Percentiles rank a stretch among this genome's conserved stretches.
These are phyloP conservation scores for Tineola bisselliella DNA, from an alignment of 2,888 invertebrate genomes.

Conservation along the genomic window DNA sequence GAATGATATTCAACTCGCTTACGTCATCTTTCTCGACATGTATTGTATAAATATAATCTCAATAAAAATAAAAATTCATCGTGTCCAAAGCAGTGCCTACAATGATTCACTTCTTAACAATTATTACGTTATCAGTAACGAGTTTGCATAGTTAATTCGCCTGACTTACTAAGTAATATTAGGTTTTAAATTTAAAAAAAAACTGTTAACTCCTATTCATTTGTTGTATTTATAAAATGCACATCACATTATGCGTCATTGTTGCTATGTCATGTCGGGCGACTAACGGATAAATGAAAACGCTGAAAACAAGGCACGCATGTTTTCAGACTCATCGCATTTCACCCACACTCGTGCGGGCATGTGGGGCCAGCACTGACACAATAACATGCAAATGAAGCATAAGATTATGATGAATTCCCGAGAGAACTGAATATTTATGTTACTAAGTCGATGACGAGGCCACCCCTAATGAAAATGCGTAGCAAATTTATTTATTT, in stretches of 20 bases:
- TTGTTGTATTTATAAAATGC: background rate
- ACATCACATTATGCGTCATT: background rate
- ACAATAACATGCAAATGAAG: conserved; percentile 57
- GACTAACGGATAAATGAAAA: conserved; percentile 3
- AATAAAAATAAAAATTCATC: background rate
- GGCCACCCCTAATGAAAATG: conserved; percentile 35
- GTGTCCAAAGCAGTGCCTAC: background rate
- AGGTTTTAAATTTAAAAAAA: background rate
- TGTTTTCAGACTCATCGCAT: background rate
- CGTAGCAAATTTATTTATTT: conserved; percentile 29
- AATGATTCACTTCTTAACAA: background rate
- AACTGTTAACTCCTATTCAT: background rate
- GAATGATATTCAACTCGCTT: background rate
- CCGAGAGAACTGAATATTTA: conserved; percentile 48
- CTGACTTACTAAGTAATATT: background rate
- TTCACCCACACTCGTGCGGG: background rate
- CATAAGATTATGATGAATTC: conserved; percentile 47
- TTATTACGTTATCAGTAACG: background rate
- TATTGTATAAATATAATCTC: background rate
- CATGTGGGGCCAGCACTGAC: conserved; percentile 26
- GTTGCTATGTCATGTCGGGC: background rate
- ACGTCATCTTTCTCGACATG: background rate
- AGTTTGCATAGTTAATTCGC: background rate
- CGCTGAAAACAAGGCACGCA: conserved; percentile 4
- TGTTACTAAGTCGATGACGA: conserved; percentile 25